These are phyloP conservation scores for Scopus umbretta DNA, from an alignment of 2,113 vertebrate genomes.

Conservation along the genomic window DNA sequence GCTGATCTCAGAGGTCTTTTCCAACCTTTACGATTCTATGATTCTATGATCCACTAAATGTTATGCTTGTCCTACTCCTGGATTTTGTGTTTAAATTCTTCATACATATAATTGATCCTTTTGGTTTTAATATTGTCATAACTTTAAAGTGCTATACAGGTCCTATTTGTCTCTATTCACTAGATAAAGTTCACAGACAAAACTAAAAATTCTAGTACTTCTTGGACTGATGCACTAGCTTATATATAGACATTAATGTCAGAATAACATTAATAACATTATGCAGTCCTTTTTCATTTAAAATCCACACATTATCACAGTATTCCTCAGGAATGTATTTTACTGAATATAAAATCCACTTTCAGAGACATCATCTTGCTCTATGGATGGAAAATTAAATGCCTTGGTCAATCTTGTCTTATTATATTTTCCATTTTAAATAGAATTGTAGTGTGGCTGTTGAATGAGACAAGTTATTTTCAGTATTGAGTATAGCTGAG, in stretches of 20 bases:
- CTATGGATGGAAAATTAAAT: not conserved
- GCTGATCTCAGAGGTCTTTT: too few species aligned
- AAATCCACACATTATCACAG: not conserved
- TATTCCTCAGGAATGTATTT: not conserved
- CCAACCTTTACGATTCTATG: too few species aligned
- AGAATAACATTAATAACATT: not conserved
- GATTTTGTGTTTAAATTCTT: not conserved
- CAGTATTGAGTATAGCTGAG: not conserved
- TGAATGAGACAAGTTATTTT: not conserved
- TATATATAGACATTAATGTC: not conserved
- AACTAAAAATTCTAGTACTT: not conserved
- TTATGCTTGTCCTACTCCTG: not conserved
- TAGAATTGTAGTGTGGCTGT: not conserved
- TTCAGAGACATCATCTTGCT: not conserved
- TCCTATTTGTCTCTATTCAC: not conserved
- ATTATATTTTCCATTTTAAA: not conserved
- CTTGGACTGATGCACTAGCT: not conserved
- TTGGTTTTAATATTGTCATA: not conserved
- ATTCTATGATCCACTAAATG: not conserved
- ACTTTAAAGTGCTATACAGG: not conserved
- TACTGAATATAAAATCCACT: not conserved
- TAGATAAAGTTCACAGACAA: not conserved
- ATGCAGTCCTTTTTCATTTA: not conserved
- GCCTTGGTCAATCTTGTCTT: not conserved
- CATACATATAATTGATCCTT: not conserved